phyloP scores from a whole-genome alignment of 2,797 vertebrate genomes.

The Smutsia gigantea region DNA sequence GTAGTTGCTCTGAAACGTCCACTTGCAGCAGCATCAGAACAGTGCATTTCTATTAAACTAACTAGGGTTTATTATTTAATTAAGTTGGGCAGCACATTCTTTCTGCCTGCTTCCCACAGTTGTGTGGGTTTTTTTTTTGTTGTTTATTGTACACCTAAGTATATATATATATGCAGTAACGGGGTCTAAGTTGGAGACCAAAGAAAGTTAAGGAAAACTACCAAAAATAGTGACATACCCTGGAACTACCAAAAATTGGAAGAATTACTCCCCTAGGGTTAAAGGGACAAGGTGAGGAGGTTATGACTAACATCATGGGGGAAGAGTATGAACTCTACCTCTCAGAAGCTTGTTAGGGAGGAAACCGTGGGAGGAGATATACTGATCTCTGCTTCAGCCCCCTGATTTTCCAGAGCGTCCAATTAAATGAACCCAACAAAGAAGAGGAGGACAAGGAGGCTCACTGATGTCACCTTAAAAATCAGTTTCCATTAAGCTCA shows the following conservation, averaged over 20 bases:
- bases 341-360: not conserved
- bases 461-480: not conserved
- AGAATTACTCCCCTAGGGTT: not conserved
- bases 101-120: not conserved
- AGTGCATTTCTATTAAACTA: not conserved
- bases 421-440: not conserved
- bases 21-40: not conserved
- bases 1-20: not conserved
- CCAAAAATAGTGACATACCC: not conserved
- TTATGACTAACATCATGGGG: not conserved
- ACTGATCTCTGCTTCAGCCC: not conserved
- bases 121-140: not conserved
- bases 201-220: not conserved
- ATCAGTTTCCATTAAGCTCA: not conserved
- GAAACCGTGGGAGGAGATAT: not conserved
- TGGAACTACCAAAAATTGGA: not conserved
- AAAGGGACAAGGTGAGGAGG: not conserved
- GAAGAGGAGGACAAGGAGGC: not conserved
- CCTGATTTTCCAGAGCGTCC: not conserved
- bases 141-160: not conserved
- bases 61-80: not conserved
- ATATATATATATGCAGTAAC: not conserved
- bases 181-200: no score
- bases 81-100: not conserved
- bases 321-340: not conserved